Evolutionary conservation across 2,797 vertebrate genomes (phyloP).

Genomic region (Distichodus sexfasciatus): DNA sequence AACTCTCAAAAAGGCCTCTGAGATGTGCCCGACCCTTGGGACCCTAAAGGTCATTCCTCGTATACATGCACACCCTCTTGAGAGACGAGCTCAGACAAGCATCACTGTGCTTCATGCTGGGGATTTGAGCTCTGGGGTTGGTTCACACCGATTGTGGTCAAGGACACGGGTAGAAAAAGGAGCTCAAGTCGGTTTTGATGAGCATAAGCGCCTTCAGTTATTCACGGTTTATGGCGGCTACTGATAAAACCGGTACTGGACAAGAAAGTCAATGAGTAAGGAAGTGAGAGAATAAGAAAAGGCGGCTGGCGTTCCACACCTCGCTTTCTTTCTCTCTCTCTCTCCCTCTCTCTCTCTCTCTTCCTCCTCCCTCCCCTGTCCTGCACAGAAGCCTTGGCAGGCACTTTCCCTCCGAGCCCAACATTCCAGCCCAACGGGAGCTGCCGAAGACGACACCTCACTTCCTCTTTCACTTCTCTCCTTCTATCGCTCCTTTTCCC

Average conservation of each 20-base stretch:
- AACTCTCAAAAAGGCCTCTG: background rate
- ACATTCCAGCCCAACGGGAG: constrained; percentile 56
- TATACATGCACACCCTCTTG: constrained; percentile 29
- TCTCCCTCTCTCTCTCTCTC: constrained; percentile 12
- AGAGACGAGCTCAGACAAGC: too few relatives aligned
- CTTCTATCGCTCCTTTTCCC: constrained; percentile 27
- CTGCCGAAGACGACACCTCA: constrained; percentile 42
- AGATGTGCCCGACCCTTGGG: constrained; percentile 14
- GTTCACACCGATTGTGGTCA: too few relatives aligned
- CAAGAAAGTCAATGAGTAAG: background rate
- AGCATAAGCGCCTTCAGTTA: too few relatives aligned
- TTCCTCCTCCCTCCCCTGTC: constrained; percentile 41
- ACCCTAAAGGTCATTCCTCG: constrained; percentile 24
- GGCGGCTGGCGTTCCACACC: constrained; percentile 41
- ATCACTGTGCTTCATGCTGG: too few relatives aligned
- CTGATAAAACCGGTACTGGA: too few relatives aligned
- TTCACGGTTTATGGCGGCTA: too few relatives aligned
- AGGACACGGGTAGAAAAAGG: too few relatives aligned
- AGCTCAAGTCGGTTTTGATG: too few relatives aligned
- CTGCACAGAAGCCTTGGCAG: constrained; percentile 42
- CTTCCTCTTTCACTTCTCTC: constrained; percentile 14
- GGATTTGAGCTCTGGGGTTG: too few relatives aligned
- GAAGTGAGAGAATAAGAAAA: constrained; percentile 10
- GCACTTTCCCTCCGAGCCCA: constrained; percentile 45
- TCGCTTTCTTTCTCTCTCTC: constrained; percentile 29